Base-by-base conservation (phyloP, 2,113 vertebrate genomes). In the Eolophus roseicapilla region DNA sequence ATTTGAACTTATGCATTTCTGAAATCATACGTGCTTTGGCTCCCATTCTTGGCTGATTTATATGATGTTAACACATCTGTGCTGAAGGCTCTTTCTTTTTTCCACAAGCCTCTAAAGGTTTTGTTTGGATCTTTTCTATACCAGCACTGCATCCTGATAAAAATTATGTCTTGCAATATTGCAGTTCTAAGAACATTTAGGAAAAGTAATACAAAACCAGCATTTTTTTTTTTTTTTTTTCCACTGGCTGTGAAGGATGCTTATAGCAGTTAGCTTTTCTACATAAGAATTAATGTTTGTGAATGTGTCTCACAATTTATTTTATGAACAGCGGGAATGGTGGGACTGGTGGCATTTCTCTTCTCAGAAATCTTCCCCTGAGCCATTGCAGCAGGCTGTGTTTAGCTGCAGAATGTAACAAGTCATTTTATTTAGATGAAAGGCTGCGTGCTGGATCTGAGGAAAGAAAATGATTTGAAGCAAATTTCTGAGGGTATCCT, bases 1-100 rank as follows among this genome's bases (percentile, higher is more conserved):
- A 31, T 47, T 80, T 68, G 60, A 95, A 90, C 3, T 7, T 85
- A 90, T 57, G 11, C 11, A 21, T 87, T 90, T 86, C 71, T 91
- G 77, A 92, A 92, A 62, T 92, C 73, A 74, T 78, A 37, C 49
- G 90, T 67, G 12, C 60, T 39, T 73, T 94, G 70, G 88, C 93
- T 82, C 17, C 8, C 8, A 47, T 57, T 93, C 85, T 76, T 86
- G 75, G 29, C 63, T 92, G 71, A 87, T 87, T 82, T 91, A 75
- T 87, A 67, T 49, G 52, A 49, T 78, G 31, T 82, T 91, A 95
- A 65, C 67, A 12, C 44, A 53, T 47, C 88, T 69, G 19, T 82
- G 82, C 88, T 92, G 88, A 88, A 57, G 44, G 47, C 53, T 88
- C 57, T 76, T 76, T 81, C 65, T 35, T 73, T 87, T 89, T 80